Base-by-base conservation (phyloP, 1,140 invertebrate genomes). In the Diachasmimorpha longicaudata region DNA sequence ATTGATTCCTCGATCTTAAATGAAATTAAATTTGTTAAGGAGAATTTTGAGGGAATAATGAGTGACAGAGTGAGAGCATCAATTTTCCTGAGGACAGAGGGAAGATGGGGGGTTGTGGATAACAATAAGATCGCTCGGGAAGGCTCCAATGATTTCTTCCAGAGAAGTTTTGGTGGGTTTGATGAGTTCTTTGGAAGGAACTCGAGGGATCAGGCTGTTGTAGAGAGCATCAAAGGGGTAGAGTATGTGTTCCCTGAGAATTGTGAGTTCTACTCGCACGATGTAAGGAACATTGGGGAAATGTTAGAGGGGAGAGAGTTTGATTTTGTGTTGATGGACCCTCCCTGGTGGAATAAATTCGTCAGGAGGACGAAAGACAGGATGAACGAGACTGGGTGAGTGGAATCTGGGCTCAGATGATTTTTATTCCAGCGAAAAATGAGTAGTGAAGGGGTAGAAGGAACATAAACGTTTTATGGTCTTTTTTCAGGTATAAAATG, bases 321-420 rank as follows among this genome's bases (percentile, higher is more conserved):
- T 92, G 94, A 98, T 87, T 88, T 97, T 63, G 91, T 98, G 70
- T 86, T 98, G 19, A 89, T 97, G 77, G 97, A 98, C 91, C 97
- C 96, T 71, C 96, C 97, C 1, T 98, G 97, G 97, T 93, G 93
- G 89, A 98, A 98, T 87, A 97, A 97, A 88, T 97, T 95, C 75
- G 95, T 97, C 25, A 91, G 95, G 81, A 91, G 96, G 78, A 96
- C 95, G 89, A 91, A 89, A 78, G 88, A 88, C 74, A 90, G 91
- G 88, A 82, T 87, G 80, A 83, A 88, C 80, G 90, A 86, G 91
- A 92, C 91, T 93, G 87, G 84, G 82, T 83, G 77, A 77, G 14
- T n/a, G 1, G 11, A 72, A 37, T 16, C 5, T 67, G 3, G 0
- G 37, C 9, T 42, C 2, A 31, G 31, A 31, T 31, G 6, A 3